Conservation (phyloP, 2,888 invertebrate species). For the Euproctis similis region DNA sequence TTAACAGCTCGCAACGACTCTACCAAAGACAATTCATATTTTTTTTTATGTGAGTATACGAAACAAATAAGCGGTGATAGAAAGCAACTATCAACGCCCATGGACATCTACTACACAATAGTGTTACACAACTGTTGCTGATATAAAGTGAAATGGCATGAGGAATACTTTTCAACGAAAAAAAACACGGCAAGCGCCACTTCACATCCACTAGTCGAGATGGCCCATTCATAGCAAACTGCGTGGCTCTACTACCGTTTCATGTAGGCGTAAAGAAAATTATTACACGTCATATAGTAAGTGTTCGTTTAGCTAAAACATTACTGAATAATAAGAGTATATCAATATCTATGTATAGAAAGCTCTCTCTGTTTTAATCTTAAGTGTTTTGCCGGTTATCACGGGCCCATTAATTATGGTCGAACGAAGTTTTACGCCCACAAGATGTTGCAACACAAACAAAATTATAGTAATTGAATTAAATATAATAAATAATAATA, state of each 20-base stretch:
- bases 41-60: constrained; percentile 8
- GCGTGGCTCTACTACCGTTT: too few relatives aligned
- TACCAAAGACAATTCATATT: constrained; percentile 4
- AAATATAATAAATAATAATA: constrained; percentile 65
- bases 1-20: not conserved
- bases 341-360: constrained; percentile 32
- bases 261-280: constrained; percentile 14
- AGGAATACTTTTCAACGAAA: too few relatives aligned
- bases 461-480: constrained; percentile 72
- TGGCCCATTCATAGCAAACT: too few relatives aligned
- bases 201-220: too few relatives aligned
- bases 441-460: constrained; percentile 41
- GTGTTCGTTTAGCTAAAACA: constrained; percentile 37
- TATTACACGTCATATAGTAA: constrained; percentile 11
- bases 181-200: too few relatives aligned
- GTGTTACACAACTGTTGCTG: too few relatives aligned
- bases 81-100: too few relatives aligned
- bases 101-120: too few relatives aligned
- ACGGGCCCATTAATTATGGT: constrained; percentile 58
- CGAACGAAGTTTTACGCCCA: constrained; percentile 52
- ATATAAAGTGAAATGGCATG: too few relatives aligned
- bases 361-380: constrained; percentile 59
- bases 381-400: constrained; percentile 67
- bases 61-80: too few relatives aligned
- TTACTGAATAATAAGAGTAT: constrained; percentile 33